phyloP scores from a whole-genome alignment of 2,113 vertebrate species.

The Pristiophorus japonicus region DNA sequence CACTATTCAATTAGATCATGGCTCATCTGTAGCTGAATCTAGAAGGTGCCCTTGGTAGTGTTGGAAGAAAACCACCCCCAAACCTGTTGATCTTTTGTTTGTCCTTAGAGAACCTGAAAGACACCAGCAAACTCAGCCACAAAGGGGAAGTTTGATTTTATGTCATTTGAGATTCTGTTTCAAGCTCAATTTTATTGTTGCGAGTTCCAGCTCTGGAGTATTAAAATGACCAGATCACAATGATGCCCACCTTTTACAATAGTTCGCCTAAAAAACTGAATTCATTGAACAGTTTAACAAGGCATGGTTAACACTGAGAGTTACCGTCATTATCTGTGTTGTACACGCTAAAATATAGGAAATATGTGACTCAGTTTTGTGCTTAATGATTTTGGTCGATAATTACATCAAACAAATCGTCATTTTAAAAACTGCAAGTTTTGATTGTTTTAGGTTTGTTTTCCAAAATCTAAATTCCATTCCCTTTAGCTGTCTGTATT shows the following conservation, averaged over 20 bases:
- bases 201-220: neutral
- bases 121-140: neutral
- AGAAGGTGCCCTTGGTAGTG: neutral
- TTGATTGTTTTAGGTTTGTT: neutral
- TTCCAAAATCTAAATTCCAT: constrained; percentile 7
- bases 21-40: neutral
- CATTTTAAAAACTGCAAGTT: neutral
- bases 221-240: neutral
- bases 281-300: neutral
- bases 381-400: neutral
- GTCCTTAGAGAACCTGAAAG: neutral
- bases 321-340: neutral
- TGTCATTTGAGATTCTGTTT: neutral
- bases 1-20: neutral
- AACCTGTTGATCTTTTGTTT: neutral
- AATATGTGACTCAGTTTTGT: neutral
- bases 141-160: neutral
- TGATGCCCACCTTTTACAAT: neutral
- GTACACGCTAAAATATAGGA: neutral
- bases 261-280: neutral
- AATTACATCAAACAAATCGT: neutral
- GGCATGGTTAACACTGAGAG: neutral
- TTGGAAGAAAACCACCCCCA: neutral
- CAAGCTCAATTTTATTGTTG: neutral
- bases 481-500: neutral